phyloP scores from a whole-genome alignment of 1,140 invertebrate genomes.

The Drosophila erecta region DNA sequence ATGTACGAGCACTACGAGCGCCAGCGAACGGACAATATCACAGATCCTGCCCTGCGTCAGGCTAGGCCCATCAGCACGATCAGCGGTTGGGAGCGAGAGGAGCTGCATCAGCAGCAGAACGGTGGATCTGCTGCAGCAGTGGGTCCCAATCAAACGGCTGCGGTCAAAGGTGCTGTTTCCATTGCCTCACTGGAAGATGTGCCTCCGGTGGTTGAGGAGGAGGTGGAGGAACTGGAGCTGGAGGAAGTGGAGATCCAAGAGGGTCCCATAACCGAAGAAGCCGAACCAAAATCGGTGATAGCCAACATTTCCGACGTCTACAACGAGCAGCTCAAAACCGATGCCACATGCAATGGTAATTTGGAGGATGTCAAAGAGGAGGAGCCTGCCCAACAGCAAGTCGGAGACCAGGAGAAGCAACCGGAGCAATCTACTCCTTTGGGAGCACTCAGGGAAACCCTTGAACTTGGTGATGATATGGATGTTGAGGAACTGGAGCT shows the following conservation, averaged over 20 bases:
- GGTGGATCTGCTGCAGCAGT: slow-evolving; percentile 57
- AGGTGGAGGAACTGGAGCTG: slow-evolving; percentile 55
- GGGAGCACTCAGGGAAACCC: slow-evolving; percentile 62
- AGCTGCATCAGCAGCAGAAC: slow-evolving; percentile 85
- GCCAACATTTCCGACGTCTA: slow-evolving; percentile 84
- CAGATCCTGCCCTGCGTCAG: slow-evolving; percentile 95
- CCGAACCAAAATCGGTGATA: slow-evolving; percentile 65
- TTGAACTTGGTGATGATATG: slow-evolving; percentile 70
- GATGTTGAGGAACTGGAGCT: slow-evolving; percentile 85
- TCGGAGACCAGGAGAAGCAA: not conserved
- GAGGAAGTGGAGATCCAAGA: slow-evolving; percentile 55
- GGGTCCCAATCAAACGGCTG: slow-evolving; percentile 30
- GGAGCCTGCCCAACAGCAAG: not conserved
- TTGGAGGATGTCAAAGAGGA: slow-evolving; percentile 22
- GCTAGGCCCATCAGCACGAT: slow-evolving; percentile 98
- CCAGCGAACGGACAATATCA: slow-evolving; percentile 96
- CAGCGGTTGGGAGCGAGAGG: slow-evolving; percentile 94
- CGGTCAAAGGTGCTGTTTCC: slow-evolving; percentile 57
- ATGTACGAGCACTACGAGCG: slow-evolving; percentile 99
- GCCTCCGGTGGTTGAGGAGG: slow-evolving; percentile 70
- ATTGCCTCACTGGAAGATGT: slow-evolving; percentile 79
- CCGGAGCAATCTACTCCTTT: not conserved
- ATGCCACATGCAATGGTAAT: slow-evolving; percentile 84
- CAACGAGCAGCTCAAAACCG: slow-evolving; percentile 82
- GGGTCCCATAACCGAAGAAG: slow-evolving; percentile 3